These are phyloP conservation scores for Eufriesea mexicana DNA, from an alignment of 1,140 invertebrate genomes.

Conservation along the genomic window DNA sequence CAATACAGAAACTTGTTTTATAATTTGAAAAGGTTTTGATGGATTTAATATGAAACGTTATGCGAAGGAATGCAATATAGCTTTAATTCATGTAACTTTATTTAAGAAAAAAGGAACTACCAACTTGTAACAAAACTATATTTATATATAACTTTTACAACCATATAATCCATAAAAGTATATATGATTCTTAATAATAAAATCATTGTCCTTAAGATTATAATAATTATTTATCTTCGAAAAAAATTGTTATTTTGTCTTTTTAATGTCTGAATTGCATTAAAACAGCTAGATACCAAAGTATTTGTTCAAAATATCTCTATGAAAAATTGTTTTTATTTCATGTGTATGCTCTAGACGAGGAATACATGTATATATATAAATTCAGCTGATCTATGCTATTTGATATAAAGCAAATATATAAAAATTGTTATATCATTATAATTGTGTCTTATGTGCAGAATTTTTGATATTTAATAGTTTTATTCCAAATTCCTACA, in stretches of 20 bases:
- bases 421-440: conserved; percentile 17
- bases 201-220: conserved; percentile 18
- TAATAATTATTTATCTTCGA: conserved; percentile 11
- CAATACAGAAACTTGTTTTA: neutral
- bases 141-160: conserved; percentile 48
- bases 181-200: conserved; percentile 23
- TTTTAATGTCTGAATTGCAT: conserved; percentile 14
- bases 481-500: neutral
- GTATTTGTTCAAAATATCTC: neutral
- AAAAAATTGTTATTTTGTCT: conserved; percentile 11
- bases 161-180: conserved; percentile 21
- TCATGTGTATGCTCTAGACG: conserved; percentile 10
- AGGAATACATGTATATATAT: neutral
- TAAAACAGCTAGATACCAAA: neutral
- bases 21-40: conserved; percentile 1
- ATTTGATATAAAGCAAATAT: conserved; percentile 9
- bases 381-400: conserved; percentile 22
- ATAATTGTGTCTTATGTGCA: neutral
- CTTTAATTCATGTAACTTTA: neutral
- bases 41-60: neutral
- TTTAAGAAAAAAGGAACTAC: neutral
- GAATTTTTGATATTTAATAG: neutral
- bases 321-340: neutral
- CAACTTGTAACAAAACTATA: conserved; percentile 53
- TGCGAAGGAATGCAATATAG: neutral